These are phyloP conservation scores for Neoaliturus tenellus DNA, from an alignment of 2,888 invertebrate species.

Conservation along the genomic window DNA sequence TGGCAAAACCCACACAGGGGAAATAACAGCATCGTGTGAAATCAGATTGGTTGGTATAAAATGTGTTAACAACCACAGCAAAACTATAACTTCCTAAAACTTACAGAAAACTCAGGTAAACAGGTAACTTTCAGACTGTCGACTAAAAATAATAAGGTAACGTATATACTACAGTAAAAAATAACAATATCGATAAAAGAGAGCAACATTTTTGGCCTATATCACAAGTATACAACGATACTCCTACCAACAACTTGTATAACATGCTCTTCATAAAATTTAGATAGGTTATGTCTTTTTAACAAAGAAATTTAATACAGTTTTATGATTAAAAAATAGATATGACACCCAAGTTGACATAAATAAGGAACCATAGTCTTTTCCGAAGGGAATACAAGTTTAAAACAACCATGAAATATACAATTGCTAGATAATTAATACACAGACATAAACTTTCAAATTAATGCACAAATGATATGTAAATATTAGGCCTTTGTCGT, in stretches of 20 bases:
- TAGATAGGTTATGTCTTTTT: background rate
- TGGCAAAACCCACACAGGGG: no score
- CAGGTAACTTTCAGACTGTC: background rate
- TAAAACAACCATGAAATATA: background rate
- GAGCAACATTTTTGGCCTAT: background rate
- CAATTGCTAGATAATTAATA: background rate
- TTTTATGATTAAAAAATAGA: background rate
- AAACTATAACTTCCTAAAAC: no score
- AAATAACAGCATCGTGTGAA: no score
- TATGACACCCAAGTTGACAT: background rate
- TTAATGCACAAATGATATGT: slow-evolving; percentile 38
- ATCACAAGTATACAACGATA: background rate
- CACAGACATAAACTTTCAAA: background rate
- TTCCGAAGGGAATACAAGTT: background rate
- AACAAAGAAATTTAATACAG: background rate
- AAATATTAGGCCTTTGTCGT: slow-evolving; percentile 38
- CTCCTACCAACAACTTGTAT: background rate
- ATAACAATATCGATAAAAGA: slow-evolving; percentile 16
- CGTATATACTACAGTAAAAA: background rate
- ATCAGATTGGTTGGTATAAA: no score
- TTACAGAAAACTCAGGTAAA: no score
- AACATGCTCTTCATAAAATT: background rate
- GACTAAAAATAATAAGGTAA: no score
- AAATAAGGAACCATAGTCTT: slow-evolving; percentile 22
- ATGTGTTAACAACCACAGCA: no score